These are phyloP conservation scores for Eucidaris tribuloides DNA, from an alignment of 35 echinoderm and acorn worm genomes.

Conservation along the genomic window DNA sequence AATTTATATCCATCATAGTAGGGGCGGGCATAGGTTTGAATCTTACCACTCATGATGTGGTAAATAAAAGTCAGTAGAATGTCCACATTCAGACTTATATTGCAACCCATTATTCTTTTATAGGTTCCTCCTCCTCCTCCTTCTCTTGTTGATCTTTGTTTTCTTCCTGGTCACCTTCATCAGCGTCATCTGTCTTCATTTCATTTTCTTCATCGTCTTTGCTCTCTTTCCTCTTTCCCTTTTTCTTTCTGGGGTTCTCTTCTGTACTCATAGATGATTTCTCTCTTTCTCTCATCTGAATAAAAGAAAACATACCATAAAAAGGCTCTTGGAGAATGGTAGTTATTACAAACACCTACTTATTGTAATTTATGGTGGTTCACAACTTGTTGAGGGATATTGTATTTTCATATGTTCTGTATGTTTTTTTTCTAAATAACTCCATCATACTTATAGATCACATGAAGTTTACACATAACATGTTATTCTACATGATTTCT, in stretches of 20 bases:
- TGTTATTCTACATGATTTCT: too few species aligned
- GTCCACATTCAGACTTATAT: too few species aligned
- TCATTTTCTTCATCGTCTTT: not conserved
- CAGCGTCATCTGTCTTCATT: not conserved
- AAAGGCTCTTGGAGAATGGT: not conserved
- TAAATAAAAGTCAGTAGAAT: too few species aligned
- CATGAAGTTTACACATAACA: too few species aligned
- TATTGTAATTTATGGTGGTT: not conserved
- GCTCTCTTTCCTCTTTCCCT: not conserved
- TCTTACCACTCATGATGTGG: too few species aligned
- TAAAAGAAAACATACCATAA: not conserved
- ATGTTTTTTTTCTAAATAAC: not conserved
- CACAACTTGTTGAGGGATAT: not conserved
- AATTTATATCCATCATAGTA: too few species aligned
- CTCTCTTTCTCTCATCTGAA: constrained; percentile 5
- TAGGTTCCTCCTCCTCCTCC: not conserved
- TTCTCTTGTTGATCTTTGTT: not conserved
- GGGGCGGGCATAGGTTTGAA: too few species aligned
- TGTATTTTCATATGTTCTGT: not conserved
- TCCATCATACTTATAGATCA: not conserved
- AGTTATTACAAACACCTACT: not conserved
- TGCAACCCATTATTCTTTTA: not conserved
- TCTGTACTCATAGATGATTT: not conserved
- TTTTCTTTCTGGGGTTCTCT: constrained; percentile 18
- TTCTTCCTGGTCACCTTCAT: constrained; percentile 35